Evolutionary conservation across 2,113 vertebrate species (phyloP).

Genomic region (Lophius piscatorius): DNA sequence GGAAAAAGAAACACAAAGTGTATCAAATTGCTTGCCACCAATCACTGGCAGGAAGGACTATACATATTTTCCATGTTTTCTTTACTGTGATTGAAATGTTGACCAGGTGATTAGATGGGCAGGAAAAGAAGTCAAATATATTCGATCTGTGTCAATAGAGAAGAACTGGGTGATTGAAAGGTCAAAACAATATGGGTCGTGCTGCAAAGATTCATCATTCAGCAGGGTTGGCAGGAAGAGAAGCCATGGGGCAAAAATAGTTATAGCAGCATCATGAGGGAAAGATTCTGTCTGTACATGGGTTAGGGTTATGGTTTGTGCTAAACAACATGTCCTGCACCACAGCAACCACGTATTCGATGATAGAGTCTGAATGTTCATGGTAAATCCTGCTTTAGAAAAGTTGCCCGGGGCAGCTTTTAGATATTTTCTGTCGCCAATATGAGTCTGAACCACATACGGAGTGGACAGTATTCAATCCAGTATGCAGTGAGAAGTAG

Average conservation of each 20-base stretch:
- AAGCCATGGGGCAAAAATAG: constrained; percentile 42
- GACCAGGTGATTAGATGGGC: constrained; percentile 2
- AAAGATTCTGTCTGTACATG: constrained; percentile 57
- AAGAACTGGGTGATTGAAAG: constrained; percentile 20
- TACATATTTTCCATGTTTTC: constrained; percentile 21
- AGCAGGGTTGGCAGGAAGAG: constrained; percentile 30
- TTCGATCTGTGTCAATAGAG: constrained; percentile 25
- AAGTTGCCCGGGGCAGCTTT: constrained; percentile 25
- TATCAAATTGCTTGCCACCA: constrained; percentile 5
- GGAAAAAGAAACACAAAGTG: not conserved
- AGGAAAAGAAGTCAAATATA: constrained; percentile 1
- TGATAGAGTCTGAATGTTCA: constrained; percentile 54
- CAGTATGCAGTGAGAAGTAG: constrained; percentile 9
- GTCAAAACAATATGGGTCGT: constrained; percentile 36
- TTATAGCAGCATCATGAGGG: constrained; percentile 33
- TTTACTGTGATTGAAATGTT: constrained; percentile 6
- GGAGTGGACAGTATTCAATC: constrained; percentile 48
- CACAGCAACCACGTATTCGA: constrained; percentile 45
- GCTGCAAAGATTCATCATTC: constrained; percentile 33
- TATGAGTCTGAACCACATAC: constrained; percentile 48
- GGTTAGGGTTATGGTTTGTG: constrained; percentile 45
- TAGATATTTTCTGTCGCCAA: constrained; percentile 24
- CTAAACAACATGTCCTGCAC: constrained; percentile 51
- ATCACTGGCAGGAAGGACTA: constrained; percentile 22
- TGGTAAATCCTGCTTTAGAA: constrained; percentile 29